A percentile compares a stretch with the other conserved stretches of the same genome.
These are phyloP conservation scores for Chaetodon trifasciatus DNA, from an alignment of 2,797 vertebrate genomes.

Conservation along the genomic window DNA sequence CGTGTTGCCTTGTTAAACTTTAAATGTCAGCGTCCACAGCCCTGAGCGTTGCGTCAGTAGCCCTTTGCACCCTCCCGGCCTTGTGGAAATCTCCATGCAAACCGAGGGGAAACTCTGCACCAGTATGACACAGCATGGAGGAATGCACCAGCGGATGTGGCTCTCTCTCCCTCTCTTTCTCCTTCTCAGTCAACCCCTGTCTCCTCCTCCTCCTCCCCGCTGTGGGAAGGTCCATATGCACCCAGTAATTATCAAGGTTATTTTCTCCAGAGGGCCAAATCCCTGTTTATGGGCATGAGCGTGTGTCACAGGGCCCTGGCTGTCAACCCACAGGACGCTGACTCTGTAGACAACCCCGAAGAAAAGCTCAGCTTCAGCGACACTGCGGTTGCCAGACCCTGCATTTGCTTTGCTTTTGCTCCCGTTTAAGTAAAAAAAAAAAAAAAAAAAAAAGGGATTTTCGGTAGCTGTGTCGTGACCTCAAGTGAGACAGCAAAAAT, in stretches of 20 bases:
- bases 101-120: slow-evolving; percentile 78
- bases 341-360: slow-evolving; percentile 53
- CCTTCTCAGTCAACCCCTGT: slow-evolving; percentile 53
- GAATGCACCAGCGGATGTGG: slow-evolving; percentile 81
- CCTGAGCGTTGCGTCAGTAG: slow-evolving; percentile 57
- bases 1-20: slow-evolving; percentile 68
- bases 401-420: slow-evolving; percentile 39
- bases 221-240: slow-evolving; percentile 80
- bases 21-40: slow-evolving; percentile 59
- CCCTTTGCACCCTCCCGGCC: slow-evolving; percentile 57
- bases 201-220: slow-evolving; percentile 49
- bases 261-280: slow-evolving; percentile 85
- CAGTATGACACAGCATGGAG: slow-evolving; percentile 82
- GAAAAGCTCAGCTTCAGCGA: slow-evolving; percentile 48
- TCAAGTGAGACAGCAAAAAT: slow-evolving; percentile 68
- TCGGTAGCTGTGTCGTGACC: slow-evolving; percentile 63
- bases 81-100: slow-evolving; percentile 72
- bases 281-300: slow-evolving; percentile 85
- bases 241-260: slow-evolving; percentile 86
- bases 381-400: slow-evolving; percentile 37
- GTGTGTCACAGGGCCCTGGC: slow-evolving; percentile 78
- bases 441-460: slow-evolving; percentile 28
- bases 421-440: slow-evolving; percentile 23
- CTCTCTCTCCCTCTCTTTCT: slow-evolving; percentile 58
- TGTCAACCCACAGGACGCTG: slow-evolving; percentile 74